Evolutionary conservation across 2,888 invertebrate species (phyloP), one percentile per base, ranked within the genome.

Genomic region (Oscheius myriophilus): DNA sequence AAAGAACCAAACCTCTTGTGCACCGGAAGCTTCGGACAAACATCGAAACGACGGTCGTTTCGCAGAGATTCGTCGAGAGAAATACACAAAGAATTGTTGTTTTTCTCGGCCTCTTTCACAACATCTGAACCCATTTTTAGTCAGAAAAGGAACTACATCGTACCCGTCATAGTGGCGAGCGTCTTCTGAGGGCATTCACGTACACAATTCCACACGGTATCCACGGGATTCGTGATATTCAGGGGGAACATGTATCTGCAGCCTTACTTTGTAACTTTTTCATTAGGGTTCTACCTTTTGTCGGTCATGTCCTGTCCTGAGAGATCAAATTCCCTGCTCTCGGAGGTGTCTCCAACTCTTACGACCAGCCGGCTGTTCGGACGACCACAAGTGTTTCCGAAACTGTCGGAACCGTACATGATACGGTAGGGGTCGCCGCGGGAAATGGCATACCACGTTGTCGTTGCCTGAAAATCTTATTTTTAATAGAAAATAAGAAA

Each of bases 321-420:
- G 11, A 42, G 43, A n/a, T 59, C 21, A 21, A 57, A 66, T 25
- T 57, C 66, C 0, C 9, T 21, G 4, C 26, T 14, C n/a, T 66
- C 49, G 46, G n/a, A 55, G 16, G 12, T 18, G 1, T 14, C 57
- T 11, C 25, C 25, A 6, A 41, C 39, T 16, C 45, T 21, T 21
- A 59, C 16, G 11, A 61, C 49, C 21, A 67, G 16, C 0, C 26
- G 59, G 7, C 49, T 25, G 51, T 67, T 67, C 18, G 33, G n/a
- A 7, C 75, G 53, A 18, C 95, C 95, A 87, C 96, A 96, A 42
- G 94, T 94, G 87, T 96, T 95, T 11, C 95, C 95, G 89, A 93
- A 95, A 67, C 93, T 94, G 87, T 95, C 95, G 87, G 93, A 94
- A 21, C 95, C 95, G 89, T 94, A 93, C 72, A 94, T 91, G 51